Conservation (phyloP, 2,113 vertebrate genomes). For the Lepisosteus osseus region DNA sequence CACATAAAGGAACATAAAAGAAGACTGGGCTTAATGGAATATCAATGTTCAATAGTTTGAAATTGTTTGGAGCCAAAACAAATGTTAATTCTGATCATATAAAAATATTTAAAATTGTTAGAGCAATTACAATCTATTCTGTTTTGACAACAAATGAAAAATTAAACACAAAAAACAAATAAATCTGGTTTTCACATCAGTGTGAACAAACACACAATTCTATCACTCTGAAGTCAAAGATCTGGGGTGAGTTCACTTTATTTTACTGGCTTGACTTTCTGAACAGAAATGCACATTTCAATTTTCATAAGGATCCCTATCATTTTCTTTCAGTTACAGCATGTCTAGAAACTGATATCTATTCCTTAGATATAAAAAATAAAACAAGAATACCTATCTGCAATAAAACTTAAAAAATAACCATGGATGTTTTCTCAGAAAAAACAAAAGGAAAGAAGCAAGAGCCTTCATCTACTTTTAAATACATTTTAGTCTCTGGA, state of each 20-base stretch:
- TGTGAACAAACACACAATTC: background rate
- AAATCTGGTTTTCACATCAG: background rate
- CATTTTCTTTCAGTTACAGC: constrained; percentile 2
- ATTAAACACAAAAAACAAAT: background rate
- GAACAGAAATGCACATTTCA: constrained; percentile 11
- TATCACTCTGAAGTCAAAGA: background rate
- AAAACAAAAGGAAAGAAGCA: constrained; percentile 8
- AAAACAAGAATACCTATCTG: constrained; percentile 25
- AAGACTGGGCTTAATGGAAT: no score
- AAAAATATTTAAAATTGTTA: no score
- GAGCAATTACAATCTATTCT: no score
- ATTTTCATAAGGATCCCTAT: constrained; percentile 17
- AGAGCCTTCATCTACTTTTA: background rate
- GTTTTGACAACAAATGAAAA: no score
- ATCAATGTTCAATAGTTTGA: no score
- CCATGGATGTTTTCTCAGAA: constrained; percentile 13
- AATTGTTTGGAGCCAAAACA: no score
- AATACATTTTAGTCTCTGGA: constrained; percentile 19
- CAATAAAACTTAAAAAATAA: constrained; percentile 35
- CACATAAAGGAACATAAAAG: no score
- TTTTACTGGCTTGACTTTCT: constrained; percentile 20
- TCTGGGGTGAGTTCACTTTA: constrained; percentile 33
- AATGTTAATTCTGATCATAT: no score
- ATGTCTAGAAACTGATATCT: constrained; percentile 28
- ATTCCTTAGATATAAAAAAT: constrained; percentile 26